Evolutionary conservation across 2,797 vertebrate genomes (phyloP).

Genomic region (Oceanodroma leucorhoa): DNA sequence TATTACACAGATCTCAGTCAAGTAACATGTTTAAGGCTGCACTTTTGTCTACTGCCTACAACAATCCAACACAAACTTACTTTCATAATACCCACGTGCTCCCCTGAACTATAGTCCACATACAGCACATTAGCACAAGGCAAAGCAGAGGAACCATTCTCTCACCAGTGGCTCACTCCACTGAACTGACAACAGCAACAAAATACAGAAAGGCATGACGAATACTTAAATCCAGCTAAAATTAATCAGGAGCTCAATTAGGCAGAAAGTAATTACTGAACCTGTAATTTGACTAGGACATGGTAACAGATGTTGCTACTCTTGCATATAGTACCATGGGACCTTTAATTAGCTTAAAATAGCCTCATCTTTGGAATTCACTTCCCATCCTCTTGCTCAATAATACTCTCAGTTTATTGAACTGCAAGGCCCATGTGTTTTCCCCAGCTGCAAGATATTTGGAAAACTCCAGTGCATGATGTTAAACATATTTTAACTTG

Average conservation of each 20-base stretch:
- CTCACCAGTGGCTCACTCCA: background rate
- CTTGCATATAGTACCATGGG: constrained; percentile 2
- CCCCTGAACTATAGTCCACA: background rate
- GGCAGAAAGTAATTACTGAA: constrained; percentile 49
- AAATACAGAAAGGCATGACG: background rate
- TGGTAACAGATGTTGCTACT: constrained; percentile 49
- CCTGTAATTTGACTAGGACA: constrained; percentile 37
- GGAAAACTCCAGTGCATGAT: background rate
- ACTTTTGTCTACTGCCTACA: background rate
- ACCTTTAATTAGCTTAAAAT: constrained; percentile 49
- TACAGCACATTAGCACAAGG: background rate
- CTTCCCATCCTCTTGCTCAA: constrained; percentile 4
- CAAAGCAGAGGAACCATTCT: background rate
- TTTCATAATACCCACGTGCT: background rate
- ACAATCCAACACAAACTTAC: background rate
- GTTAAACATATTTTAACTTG: background rate
- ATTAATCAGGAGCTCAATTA: constrained; percentile 47
- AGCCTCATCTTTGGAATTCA: constrained; percentile 13
- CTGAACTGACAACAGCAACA: background rate
- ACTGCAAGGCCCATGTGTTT: background rate
- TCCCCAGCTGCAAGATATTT: background rate
- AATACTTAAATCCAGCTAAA: constrained; percentile 32
- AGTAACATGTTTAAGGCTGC: background rate
- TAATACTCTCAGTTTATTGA: constrained; percentile 27
- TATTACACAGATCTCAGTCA: background rate